Evolutionary conservation across 1,140 invertebrate genomes (phyloP).

Genomic region (Diachasmimorpha longicaudata): DNA sequence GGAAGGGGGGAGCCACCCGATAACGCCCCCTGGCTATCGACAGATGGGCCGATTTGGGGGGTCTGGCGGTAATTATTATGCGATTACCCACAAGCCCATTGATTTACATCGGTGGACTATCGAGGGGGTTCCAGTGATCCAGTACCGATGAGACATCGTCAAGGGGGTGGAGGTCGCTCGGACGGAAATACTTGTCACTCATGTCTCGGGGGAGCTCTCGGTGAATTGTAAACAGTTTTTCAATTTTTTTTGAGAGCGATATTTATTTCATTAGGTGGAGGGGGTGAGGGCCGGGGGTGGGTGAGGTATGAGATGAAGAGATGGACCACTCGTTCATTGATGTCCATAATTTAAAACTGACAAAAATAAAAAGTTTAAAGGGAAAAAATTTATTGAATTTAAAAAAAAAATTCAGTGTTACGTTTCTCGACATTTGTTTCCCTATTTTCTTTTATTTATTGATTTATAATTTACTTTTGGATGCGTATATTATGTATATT

Average conservation of each 20-base stretch:
- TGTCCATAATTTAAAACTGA: no score
- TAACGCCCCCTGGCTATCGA: slow-evolving; percentile 48
- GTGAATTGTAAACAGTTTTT: not conserved
- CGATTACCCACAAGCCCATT: slow-evolving; percentile 64
- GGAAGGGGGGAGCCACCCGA: not conserved
- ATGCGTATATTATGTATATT: no score
- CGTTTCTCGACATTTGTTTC: no score
- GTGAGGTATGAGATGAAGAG: no score
- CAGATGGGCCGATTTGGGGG: slow-evolving; percentile 57
- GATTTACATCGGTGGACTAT: slow-evolving; percentile 58
- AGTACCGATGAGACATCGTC: not conserved
- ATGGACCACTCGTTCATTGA: no score
- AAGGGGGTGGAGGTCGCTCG: not conserved
- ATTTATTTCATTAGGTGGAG: not conserved
- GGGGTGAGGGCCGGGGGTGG: no score
- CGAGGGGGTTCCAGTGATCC: slow-evolving; percentile 38
- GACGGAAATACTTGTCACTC: slow-evolving; percentile 8
- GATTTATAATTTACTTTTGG: no score
- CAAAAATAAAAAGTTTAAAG: no score
- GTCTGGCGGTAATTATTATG: slow-evolving; percentile 61
- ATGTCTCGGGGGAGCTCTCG: not conserved
- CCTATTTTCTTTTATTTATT: no score
- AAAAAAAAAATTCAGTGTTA: no score
- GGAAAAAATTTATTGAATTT: no score
- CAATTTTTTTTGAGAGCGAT: not conserved